These are phyloP conservation scores for Archilochus colubris DNA, from an alignment of 2,113 vertebrate genomes.

Conservation along the genomic window DNA sequence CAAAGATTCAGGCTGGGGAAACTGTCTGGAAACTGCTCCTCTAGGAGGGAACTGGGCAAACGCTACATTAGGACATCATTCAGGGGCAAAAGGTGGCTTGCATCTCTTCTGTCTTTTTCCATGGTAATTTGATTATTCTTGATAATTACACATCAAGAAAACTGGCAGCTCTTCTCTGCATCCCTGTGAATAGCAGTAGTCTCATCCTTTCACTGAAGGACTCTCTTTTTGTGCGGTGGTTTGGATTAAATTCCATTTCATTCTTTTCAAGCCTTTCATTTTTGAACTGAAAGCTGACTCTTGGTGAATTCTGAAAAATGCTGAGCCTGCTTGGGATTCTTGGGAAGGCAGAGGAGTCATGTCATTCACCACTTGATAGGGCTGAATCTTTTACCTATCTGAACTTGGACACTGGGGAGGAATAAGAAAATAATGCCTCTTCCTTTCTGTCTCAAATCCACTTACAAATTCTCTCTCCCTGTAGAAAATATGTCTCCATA, in stretches of 20 bases:
- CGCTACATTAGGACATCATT: background rate
- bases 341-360: background rate
- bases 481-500: background rate
- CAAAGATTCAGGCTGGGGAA: background rate
- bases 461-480: background rate
- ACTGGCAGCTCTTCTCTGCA: background rate
- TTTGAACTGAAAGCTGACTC: conserved; percentile 36
- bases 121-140: background rate
- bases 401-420: background rate
- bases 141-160: background rate
- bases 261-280: background rate
- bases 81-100: background rate
- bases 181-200: background rate
- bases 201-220: background rate
- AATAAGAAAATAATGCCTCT: background rate
- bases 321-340: conserved; percentile 5
- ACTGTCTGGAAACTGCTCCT: background rate
- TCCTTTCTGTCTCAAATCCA: background rate
- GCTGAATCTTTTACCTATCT: conserved; percentile 9
- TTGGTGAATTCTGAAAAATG: background rate
- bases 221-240: background rate
- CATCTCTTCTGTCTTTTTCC: background rate
- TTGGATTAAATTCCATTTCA: conserved; percentile 18
- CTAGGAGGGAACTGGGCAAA: background rate
- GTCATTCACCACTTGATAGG: conserved; percentile 21